Conservation (phyloP, 1,140 invertebrate genomes). For the Gonioctena quinquepunctata region DNA sequence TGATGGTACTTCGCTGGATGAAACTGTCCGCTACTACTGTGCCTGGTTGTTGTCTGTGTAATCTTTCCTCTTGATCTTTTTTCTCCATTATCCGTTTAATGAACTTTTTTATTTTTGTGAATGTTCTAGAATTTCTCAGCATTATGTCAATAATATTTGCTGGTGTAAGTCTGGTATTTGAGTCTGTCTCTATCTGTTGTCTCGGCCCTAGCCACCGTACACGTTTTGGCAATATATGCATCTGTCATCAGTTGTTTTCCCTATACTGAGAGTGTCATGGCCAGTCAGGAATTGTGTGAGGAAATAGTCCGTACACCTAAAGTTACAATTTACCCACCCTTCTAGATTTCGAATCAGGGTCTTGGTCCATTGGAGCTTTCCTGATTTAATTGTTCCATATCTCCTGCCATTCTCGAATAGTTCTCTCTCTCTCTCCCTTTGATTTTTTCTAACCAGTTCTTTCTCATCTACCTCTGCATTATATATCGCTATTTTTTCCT, state of each 20-base stretch:
- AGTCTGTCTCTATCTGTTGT: neutral
- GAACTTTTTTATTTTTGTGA: neutral
- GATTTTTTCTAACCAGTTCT: neutral
- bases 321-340: conserved; percentile 9
- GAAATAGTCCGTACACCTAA: conserved; percentile 18
- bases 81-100: neutral
- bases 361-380: conserved; percentile 24
- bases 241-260: conserved; percentile 2
- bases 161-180: neutral
- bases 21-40: neutral
- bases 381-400: conserved; percentile 9
- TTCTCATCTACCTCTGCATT: neutral
- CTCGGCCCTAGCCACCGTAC: neutral
- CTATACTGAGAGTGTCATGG: conserved; percentile 10
- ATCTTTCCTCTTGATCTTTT: neutral
- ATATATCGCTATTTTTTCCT: conserved; percentile 8
- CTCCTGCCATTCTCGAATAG: conserved; percentile 13
- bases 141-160: neutral
- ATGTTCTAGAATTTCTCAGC: neutral
- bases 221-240: neutral
- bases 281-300: conserved; percentile 21
- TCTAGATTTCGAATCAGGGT: conserved; percentile 9
- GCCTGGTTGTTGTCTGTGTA: neutral
- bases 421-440: conserved; percentile 5
- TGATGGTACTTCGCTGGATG: neutral